Evolutionary conservation across 2,113 vertebrate genomes (phyloP), one percentile per base, ranked within the genome.

Genomic region (Monopterus albus): DNA sequence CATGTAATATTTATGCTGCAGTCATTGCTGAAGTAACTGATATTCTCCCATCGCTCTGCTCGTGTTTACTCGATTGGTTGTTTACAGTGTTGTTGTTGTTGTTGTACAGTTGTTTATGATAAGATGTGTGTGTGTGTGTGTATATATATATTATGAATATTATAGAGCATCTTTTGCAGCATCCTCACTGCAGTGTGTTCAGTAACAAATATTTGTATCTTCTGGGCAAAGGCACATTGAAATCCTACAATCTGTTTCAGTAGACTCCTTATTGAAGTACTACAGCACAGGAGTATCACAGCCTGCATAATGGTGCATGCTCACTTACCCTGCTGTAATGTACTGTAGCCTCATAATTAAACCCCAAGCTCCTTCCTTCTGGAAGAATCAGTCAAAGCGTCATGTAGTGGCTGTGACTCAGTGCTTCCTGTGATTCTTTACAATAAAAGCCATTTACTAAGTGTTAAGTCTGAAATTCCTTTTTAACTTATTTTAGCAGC

Each of bases 1-100:
- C 33, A 66, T 83, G 69, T 87, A 81, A 83, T 82, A 78, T 84
- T 84, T 35, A 75, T 81, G 51, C 43, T 69, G 59, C 52, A 51
- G 65, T 68, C 60, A 67, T 70, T 33, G 58, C 45, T 20, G 6
- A 49, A 71, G 61, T 79, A 79, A 84, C 69, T 83, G 81, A 88
- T 75, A 66, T 79, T 77, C 52, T 36, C 52, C 47, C 29, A 2
- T 14, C 10, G 25, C 52, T 59, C 40, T 4, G 62, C 73, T 61
- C 3, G 14, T 75, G 58, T 71, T 72, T 72, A 57, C 43, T 33
- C 5, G 1, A 69, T 75, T 2, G 49, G 17, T 61, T 79, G 80
- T 85, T 78, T 79, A 78, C 52, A 28, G 33, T 43, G 55, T 81
- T 47, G 40, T n/a, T n/a, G n/a, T n/a, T n/a, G n/a, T n/a, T n/a